Evolutionary conservation across 2,797 vertebrate species (phyloP), one percentile per base, ranked within the genome.

Genomic region (Gymnoscopelus braueri): DNA sequence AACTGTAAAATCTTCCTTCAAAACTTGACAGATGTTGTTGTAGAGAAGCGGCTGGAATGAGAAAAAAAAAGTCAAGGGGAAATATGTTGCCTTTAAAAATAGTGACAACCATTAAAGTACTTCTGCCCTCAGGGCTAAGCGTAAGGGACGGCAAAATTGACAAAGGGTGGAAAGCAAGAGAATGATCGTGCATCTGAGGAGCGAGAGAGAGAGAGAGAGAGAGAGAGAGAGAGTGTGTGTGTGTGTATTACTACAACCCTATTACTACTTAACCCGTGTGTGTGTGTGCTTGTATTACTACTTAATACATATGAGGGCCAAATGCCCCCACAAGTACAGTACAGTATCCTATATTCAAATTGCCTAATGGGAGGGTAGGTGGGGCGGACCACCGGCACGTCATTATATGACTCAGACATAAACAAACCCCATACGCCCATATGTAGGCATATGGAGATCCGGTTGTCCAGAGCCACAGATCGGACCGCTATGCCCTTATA

Each of bases 71-170:
- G 65, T 26, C 64, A 51, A 51, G 56, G 14, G 57, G 51, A 49
- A 35, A 60, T 67, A 60, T 67, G 48, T 68, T 49, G 66, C 57
- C 57, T 68, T 67, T 68, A 60, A 68, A 48, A 68, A 52, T 52
- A 60, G 49, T 53, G 66, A 68, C 66, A 68, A 58, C 29, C 57
- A 60, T 68, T 68, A 53, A 66, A 57, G 15, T 15, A 26, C 49
- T 47, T 60, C 9, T 15, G 49, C 49, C 57, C 66, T 53, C 3
- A 8, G 57, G 66, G 66, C 66, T 19, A 10, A n/a, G 48, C 48
- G 48, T 47, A 23, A 35, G 55, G 55, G 56, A 59, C 8, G 29
- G 57, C 29, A 53, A 60, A 68, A 52, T 68, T 14, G 48, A 68
- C 66, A 60, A 39, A 60, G 57, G 49, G 14, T 60, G 48, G 49